Base-by-base conservation (phyloP, 2,888 invertebrate genomes). In the Seladonia tumulorum region DNA sequence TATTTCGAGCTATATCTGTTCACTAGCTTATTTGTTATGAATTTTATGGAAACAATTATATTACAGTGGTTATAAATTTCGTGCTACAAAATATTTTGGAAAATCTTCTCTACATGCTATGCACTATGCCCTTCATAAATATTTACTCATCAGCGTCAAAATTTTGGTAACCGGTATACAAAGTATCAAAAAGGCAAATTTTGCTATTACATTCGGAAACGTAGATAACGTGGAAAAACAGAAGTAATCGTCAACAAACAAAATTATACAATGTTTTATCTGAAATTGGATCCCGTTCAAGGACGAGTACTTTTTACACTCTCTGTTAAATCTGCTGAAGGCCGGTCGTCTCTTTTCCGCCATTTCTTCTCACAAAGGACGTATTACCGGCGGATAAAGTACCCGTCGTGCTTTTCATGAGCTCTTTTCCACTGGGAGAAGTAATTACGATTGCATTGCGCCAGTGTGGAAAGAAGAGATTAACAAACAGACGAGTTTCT, bases 381-480 rank as follows among this genome's bases (percentile, higher is more conserved):
- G 85, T 77, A 85, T 86, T 86, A 86, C 74, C 74, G 45, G 16
- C 79, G 63, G 76, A 85, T 85, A 86, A 85, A 86, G 79, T 85
- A 66, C 73, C 79, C 70, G 73, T 76, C 53, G 73, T 57, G 81
- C 76, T 81, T 82, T 85, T 86, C 79, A 75, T 60, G 71, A 45
- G 53, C 68, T 79, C 82, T 81, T 68, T 76, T 74, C 60, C 72
- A 14, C 66, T 25, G 70, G 45, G 63, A 49, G 76, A 70, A 83
- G 85, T 86, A 86, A 86, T 86, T 86, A 77, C 81, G 79, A 85
- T 85, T 81, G 81, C 81, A 25, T 63, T 42, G 81, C 57, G 71
- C 53, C 49, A 47, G 35, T 68, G 76, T 68, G 72, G 81, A 72
- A 66, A 73, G 75, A 42, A 77, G 76, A 75, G 81, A 85, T 85